Percentiles rank a stretch among this genome's conserved stretches.
Conservation (phyloP, 2,797 vertebrate species). For the Sebastes umbrosus region DNA sequence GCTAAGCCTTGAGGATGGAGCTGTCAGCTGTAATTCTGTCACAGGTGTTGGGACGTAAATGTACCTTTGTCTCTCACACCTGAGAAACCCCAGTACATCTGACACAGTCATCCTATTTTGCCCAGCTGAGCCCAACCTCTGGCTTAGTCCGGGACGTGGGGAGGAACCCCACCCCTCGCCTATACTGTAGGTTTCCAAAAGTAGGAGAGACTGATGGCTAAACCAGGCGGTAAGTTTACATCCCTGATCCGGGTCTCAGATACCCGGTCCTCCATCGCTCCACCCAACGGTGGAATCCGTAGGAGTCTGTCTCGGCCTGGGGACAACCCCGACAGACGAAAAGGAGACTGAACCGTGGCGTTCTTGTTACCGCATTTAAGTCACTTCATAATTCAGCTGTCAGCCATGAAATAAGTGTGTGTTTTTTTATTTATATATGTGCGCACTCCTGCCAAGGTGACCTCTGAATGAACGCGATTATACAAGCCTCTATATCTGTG, state of each 20-base stretch:
- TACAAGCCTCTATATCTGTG: conserved; percentile 20
- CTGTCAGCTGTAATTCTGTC: conserved; percentile 73
- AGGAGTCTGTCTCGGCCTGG: background rate
- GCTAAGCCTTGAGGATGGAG: conserved; percentile 57
- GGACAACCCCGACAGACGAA: background rate
- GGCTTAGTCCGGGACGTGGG: conserved; percentile 18
- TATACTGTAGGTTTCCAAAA: conserved; percentile 20
- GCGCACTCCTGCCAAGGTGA: conserved; percentile 26
- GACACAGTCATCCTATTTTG: conserved; percentile 59
- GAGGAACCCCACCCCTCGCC: conserved; percentile 28
- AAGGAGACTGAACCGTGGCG: background rate
- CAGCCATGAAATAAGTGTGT: conserved; percentile 27
- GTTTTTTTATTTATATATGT: conserved; percentile 15
- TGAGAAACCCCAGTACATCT: conserved; percentile 52
- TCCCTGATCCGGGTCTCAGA: conserved; percentile 29
- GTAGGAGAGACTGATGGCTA: conserved; percentile 45
- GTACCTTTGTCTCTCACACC: conserved; percentile 70
- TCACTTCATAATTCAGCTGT: conserved; percentile 45
- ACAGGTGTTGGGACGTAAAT: conserved; percentile 64
- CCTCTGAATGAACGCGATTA: conserved; percentile 32
- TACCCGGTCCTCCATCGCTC: conserved; percentile 9
- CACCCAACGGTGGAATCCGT: conserved; percentile 44
- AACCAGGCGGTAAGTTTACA: conserved; percentile 39
- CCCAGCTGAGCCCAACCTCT: conserved; percentile 25
- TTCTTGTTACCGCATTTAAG: conserved; percentile 27